Evolutionary conservation across 2,797 vertebrate genomes (phyloP), one percentile per base, ranked within the genome.

Genomic region (Pseudochaenichthys georgianus): DNA sequence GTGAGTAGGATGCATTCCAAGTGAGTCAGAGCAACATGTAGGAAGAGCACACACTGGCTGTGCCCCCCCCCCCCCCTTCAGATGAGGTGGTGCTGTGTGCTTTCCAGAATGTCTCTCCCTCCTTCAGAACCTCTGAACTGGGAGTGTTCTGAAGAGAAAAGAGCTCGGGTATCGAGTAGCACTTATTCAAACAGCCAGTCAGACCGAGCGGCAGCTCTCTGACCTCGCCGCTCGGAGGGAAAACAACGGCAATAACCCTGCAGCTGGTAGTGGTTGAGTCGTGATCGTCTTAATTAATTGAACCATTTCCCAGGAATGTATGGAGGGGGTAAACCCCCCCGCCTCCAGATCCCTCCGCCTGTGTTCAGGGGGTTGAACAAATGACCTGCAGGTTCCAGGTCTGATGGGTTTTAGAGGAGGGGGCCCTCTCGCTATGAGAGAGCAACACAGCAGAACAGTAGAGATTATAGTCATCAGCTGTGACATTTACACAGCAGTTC

Each of bases 281-380:
- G 90, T 94, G 95, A 96, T 97, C 95, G 96, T 93, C 95, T 95
- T 96, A 96, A 97, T 96, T 96, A 97, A 97, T 95, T 96, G 95
- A 97, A 96, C 95, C 94, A 95, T 96, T 96, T 95, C 94, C 94
- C 91, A 90, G 88, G 95, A 96, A 95, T 96, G 95, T 92, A 95
- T 91, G 94, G 91, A 81, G 87, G 88, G 83, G 80, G 86, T 93
- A 92, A 95, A 94, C 88, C 74, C 85, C 78, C 19, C 65, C 55
- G 21, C 83, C 45, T 1, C 85, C 76, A 88, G 90, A 91, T 85
- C 91, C 87, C 87, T 69, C 67, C 53, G 77, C 75, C 76, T 55
- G 68, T 88, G 85, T 93, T 92, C 78, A 71, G 83, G 75, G 80
- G 80, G 71, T 87, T 92, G 80, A 85, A 88, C 83, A 88, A 90